A percentile compares a stretch with the other conserved stretches of the same genome.
Conservation (phyloP, 2,888 invertebrate species). For the Campaea margaritaria region DNA sequence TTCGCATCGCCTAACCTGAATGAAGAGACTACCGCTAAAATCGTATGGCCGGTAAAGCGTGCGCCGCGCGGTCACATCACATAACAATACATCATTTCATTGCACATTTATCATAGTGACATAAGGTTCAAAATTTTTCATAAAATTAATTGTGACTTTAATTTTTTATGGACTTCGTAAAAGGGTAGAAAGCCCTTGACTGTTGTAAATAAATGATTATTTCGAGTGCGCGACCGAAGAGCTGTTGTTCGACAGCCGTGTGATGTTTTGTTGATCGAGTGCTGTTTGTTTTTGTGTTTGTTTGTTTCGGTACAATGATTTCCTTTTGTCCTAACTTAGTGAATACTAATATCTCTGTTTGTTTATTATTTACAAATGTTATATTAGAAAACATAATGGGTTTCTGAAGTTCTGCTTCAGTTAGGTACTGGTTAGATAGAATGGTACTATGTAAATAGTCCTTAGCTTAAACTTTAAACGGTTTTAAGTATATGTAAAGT, state of each 20-base stretch:
- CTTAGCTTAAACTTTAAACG: no score
- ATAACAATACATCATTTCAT: conserved; percentile 4
- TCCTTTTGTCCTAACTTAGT: conserved; percentile 30
- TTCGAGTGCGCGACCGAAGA: conserved; percentile 35
- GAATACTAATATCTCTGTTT: neutral
- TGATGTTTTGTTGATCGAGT: conserved; percentile 32
- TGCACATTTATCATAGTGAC: conserved; percentile 23
- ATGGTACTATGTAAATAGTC: no score
- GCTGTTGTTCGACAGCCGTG: conserved; percentile 33
- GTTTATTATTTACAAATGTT: neutral
- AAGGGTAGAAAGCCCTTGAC: conserved; percentile 48
- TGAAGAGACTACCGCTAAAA: conserved; percentile 25
- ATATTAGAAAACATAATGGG: neutral
- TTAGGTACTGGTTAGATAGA: no score
- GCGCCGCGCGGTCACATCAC: conserved; percentile 30
- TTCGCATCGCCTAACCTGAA: conserved; percentile 39
- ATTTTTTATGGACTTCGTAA: conserved; percentile 38
- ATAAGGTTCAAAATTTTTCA: conserved; percentile 32
- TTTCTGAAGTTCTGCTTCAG: neutral
- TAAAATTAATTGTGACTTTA: conserved; percentile 33
- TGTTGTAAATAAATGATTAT: conserved; percentile 49
- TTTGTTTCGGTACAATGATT: conserved; percentile 37
- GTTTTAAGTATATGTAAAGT: no score
- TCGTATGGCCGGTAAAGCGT: conserved; percentile 28
- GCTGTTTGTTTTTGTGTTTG: conserved; percentile 23